phyloP scores from a whole-genome alignment of 2,797 vertebrate genomes.

The Lepilemur septentrionalis region DNA sequence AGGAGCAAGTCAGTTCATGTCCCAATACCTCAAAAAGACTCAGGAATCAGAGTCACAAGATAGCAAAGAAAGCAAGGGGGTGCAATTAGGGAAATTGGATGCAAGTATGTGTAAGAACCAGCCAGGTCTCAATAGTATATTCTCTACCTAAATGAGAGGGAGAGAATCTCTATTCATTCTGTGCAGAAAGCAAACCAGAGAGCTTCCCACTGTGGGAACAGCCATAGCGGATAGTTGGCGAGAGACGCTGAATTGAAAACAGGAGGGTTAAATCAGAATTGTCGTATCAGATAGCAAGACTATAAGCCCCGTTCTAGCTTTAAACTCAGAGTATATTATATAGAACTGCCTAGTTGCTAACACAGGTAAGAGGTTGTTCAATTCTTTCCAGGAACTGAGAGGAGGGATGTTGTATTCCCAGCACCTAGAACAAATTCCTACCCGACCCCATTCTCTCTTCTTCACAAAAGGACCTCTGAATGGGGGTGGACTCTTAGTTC shows the following conservation, averaged over 20 bases:
- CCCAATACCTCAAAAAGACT: not conserved
- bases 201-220: not conserved
- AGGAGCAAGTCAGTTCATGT: not conserved
- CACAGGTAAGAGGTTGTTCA: not conserved
- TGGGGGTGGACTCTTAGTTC: not conserved
- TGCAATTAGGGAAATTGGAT: not conserved
- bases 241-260: not conserved
- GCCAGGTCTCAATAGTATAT: not conserved
- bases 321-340: not conserved
- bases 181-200: not conserved
- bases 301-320: not conserved
- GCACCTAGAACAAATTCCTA: not conserved
- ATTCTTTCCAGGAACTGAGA: not conserved
- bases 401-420: not conserved
- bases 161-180: not conserved
- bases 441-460: not conserved
- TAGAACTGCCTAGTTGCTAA: not conserved
- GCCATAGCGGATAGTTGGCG: accelerated
- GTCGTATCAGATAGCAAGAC: too few species aligned
- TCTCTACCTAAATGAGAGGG: not conserved
- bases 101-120: not conserved
- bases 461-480: not conserved
- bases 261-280: not conserved
- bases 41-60: not conserved
- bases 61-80: not conserved